Evolutionary conservation across 2,888 invertebrate genomes (phyloP).

Genomic region (Drosophila mimica): DNA sequence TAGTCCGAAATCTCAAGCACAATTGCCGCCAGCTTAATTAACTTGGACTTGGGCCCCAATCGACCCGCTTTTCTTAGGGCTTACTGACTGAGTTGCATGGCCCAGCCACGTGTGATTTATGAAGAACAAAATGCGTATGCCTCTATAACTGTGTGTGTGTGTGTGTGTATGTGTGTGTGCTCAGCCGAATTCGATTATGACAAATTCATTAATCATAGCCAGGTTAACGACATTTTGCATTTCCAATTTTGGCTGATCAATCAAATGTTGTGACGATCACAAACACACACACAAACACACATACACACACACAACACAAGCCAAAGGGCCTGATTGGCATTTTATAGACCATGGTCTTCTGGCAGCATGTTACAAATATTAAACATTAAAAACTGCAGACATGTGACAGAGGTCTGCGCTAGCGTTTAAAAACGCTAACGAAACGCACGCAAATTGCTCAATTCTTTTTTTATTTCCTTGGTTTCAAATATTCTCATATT

Average conservation of each 20-base stretch:
- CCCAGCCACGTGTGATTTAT: constrained; percentile 62
- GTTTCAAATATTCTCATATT: constrained; percentile 20
- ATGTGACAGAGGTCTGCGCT: constrained; percentile 18
- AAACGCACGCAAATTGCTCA: constrained; percentile 39
- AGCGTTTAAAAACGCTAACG: constrained; percentile 43
- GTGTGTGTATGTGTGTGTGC: neutral
- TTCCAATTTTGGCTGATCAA: constrained; percentile 59
- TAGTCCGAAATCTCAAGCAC: constrained; percentile 21
- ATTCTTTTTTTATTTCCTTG: constrained; percentile 21
- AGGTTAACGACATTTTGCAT: constrained; percentile 76
- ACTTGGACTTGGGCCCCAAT: constrained; percentile 44
- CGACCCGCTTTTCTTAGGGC: constrained; percentile 63
- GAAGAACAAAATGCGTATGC: constrained; percentile 51
- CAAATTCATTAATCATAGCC: constrained; percentile 74
- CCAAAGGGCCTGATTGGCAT: constrained; percentile 37
- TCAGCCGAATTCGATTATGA: constrained; percentile 58
- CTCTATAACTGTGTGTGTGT: neutral
- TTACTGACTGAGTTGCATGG: constrained; percentile 22
- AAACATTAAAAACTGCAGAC: neutral
- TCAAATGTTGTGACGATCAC: constrained; percentile 55
- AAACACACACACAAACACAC: constrained; percentile 1
- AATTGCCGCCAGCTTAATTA: constrained; percentile 62
- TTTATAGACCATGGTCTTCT: constrained; percentile 11
- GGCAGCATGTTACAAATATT: neutral
- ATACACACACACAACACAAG: neutral